These are phyloP conservation scores for Microchirus variegatus DNA, from an alignment of 2,797 vertebrate genomes.

Conservation along the genomic window DNA sequence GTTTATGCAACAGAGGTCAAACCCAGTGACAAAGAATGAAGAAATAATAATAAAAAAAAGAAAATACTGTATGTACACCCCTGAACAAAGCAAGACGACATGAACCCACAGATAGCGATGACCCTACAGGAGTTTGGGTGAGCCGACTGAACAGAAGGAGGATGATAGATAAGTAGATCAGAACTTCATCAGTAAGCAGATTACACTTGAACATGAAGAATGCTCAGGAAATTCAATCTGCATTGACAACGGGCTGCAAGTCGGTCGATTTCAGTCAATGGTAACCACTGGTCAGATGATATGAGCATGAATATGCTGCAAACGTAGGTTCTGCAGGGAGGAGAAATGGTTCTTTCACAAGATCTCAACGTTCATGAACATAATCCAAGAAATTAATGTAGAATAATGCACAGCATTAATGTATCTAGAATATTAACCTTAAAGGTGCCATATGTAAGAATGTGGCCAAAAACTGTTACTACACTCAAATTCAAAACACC, in stretches of 20 bases:
- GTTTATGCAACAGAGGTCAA: constrained; percentile 6
- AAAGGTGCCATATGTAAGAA: too few species aligned
- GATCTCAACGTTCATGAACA: too few species aligned
- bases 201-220: constrained; percentile 72
- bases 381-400: too few species aligned
- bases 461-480: too few species aligned
- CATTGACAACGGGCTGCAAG: constrained; percentile 28
- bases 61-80: not conserved
- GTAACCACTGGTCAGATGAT: constrained; percentile 26
- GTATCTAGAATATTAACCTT: too few species aligned
- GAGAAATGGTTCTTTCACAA: too few species aligned
- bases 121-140: constrained; percentile 57
- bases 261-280: constrained; percentile 49
- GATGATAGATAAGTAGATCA: constrained; percentile 63
- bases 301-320: too few species aligned
- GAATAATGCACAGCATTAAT: too few species aligned
- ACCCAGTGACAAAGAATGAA: not conserved
- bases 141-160: constrained; percentile 69
- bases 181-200: too few species aligned
- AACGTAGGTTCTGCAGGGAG: too few species aligned
- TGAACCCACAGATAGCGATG: constrained; percentile 23
- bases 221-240: constrained; percentile 44
- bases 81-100: constrained; percentile 20
- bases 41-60: not conserved
- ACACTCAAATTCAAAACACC: too few species aligned